Percentiles rank a stretch among this genome's conserved stretches.
Conservation (phyloP, 1,140 invertebrate species). For the Diachasmimorpha longicaudata region DNA sequence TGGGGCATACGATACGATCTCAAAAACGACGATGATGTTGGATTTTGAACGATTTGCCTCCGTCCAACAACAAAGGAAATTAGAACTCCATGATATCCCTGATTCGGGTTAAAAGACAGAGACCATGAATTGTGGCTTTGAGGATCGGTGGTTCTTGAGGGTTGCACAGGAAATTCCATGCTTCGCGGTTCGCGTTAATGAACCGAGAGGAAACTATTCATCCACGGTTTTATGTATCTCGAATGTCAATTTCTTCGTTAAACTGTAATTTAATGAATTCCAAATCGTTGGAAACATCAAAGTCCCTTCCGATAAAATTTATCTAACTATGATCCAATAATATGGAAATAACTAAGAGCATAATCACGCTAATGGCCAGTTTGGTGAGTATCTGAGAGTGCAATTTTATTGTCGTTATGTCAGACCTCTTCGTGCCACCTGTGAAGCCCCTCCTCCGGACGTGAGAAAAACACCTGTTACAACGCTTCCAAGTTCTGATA, state of each 20-base stretch:
- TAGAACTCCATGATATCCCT: no score
- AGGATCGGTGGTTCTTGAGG: not conserved
- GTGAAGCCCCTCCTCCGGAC: not conserved
- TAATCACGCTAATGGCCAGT: no score
- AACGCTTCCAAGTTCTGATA: not conserved
- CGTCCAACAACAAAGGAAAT: not conserved
- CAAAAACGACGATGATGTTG: no score
- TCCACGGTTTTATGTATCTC: not conserved
- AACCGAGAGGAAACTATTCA: conserved; percentile 9
- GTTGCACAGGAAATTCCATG: conserved; percentile 6
- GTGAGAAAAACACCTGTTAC: conserved; percentile 20
- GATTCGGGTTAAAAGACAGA: not conserved
- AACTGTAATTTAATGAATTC: not conserved
- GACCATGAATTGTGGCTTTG: not conserved
- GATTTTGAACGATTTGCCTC: no score
- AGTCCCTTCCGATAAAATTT: not conserved
- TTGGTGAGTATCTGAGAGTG: not conserved
- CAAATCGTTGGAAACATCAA: not conserved
- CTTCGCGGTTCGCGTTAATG: conserved; percentile 18
- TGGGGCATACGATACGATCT: no score
- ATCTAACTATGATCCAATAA: no score
- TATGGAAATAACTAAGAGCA: no score
- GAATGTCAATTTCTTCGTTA: not conserved
- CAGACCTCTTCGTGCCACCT: not conserved
- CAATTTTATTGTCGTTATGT: not conserved